Evolutionary conservation across 2,797 vertebrate genomes (phyloP).

Genomic region (Bovichtus variegatus): DNA sequence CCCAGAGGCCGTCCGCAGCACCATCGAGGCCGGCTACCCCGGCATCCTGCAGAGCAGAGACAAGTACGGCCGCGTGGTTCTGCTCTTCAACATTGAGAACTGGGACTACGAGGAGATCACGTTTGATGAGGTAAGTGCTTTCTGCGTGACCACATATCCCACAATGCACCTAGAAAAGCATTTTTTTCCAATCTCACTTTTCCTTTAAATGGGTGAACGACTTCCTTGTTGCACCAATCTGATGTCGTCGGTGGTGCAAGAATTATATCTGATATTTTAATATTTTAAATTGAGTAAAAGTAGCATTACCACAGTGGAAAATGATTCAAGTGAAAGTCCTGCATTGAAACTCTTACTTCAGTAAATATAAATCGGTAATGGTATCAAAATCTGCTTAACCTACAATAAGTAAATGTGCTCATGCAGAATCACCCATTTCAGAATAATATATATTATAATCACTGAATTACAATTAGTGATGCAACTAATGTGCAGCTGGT

Average conservation of each 20-base stretch:
- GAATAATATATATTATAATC: neutral
- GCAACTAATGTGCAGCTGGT: no score
- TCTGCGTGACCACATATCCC: neutral
- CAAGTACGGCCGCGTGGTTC: constrained; percentile 94
- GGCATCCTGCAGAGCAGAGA: constrained; percentile 94
- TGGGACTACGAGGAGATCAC: constrained; percentile 99
- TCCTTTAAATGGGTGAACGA: neutral
- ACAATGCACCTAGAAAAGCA: neutral
- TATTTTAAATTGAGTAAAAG: neutral
- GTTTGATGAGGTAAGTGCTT: constrained; percentile 91
- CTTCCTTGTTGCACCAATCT: neutral
- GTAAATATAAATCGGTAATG: neutral
- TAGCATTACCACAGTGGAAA: neutral
- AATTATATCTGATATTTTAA: neutral
- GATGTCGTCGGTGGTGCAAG: neutral
- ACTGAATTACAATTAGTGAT: neutral
- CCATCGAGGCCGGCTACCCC: constrained; percentile 96
- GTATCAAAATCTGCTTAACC: neutral
- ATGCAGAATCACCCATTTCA: neutral
- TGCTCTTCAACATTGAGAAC: constrained; percentile 99
- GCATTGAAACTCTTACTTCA: no score
- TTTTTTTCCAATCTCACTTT: neutral
- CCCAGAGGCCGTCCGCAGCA: constrained; percentile 93
- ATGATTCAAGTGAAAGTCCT: no score
- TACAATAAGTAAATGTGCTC: neutral